These are phyloP conservation scores for Limnephilus auricula DNA, from an alignment of 2,888 invertebrate genomes.

Conservation along the genomic window DNA sequence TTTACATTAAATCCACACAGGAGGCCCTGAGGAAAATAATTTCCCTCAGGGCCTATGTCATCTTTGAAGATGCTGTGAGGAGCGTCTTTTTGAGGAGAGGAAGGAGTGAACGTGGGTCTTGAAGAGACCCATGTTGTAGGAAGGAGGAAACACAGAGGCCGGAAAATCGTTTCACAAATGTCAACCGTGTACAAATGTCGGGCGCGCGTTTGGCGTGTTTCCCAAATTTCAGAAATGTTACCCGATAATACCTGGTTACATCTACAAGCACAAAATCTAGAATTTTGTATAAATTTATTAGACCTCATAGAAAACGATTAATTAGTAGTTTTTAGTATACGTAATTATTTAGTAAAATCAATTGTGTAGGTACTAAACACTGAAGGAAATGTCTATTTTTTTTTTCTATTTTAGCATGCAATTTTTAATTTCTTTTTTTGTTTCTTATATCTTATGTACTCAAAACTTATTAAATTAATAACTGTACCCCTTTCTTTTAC, in stretches of 20 bases:
- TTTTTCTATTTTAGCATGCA: background rate
- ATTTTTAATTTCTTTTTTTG: background rate
- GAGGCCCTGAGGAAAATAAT: no score
- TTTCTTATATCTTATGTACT: background rate
- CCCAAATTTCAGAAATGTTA: no score
- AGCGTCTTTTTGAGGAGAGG: no score
- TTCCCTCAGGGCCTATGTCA: no score
- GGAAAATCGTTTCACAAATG: no score
- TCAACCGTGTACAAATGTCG: no score
- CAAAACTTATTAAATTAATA: background rate
- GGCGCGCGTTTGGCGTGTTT: no score
- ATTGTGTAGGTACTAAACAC: background rate
- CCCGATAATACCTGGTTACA: background rate
- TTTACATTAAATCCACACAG: no score
- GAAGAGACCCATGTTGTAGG: no score
- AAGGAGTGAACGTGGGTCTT: no score
- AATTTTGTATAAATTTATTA: background rate
- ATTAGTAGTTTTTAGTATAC: background rate
- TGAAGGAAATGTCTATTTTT: background rate
- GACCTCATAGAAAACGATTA: background rate
- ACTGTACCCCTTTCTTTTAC: background rate
- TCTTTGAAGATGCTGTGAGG: no score
- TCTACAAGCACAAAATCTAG: background rate
- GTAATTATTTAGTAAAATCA: background rate
- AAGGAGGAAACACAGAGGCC: no score